Conservation (phyloP, 1,140 invertebrate species). For the Drosophila parabipectinata region DNA sequence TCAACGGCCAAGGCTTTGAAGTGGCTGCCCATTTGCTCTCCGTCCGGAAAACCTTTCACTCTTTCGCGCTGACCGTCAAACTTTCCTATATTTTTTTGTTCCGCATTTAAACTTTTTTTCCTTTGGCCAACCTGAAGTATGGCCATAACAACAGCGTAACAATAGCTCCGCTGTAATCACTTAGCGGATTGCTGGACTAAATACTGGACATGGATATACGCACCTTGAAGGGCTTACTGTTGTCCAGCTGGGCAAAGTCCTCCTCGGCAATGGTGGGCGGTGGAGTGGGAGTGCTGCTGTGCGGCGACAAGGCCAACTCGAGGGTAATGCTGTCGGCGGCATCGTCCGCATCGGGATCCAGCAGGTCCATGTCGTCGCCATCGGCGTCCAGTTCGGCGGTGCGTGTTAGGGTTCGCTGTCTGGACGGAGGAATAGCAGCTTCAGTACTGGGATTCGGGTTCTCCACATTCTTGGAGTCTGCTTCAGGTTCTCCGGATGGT, state of each 20-base stretch:
- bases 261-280: slow-evolving; percentile 62
- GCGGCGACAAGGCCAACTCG: slow-evolving; percentile 65
- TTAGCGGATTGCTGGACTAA: slow-evolving; percentile 57
- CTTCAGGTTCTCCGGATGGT: neutral
- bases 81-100: slow-evolving; percentile 15
- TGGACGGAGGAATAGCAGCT: slow-evolving; percentile 34
- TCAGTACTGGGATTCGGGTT: slow-evolving; percentile 3
- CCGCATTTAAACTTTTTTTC: neutral
- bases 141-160: slow-evolving; percentile 16
- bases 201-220: slow-evolving; percentile 27
- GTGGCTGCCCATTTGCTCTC: slow-evolving; percentile 22
- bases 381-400: slow-evolving; percentile 68
- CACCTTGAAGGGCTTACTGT: slow-evolving; percentile 76
- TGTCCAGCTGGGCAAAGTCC: slow-evolving; percentile 64
- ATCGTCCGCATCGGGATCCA: slow-evolving; percentile 61
- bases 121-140: slow-evolving; percentile 4
- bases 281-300: slow-evolving; percentile 62
- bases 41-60: slow-evolving; percentile 16
- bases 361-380: slow-evolving; percentile 47
- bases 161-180: slow-evolving; percentile 54
- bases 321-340: slow-evolving; percentile 70
- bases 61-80: slow-evolving; percentile 17
- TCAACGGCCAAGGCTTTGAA: slow-evolving; percentile 47
- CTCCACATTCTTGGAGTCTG: neutral
- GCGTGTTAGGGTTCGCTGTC: slow-evolving; percentile 67